Evolutionary conservation across 2,113 vertebrate genomes (phyloP).

Genomic region (Steatornis caripensis): DNA sequence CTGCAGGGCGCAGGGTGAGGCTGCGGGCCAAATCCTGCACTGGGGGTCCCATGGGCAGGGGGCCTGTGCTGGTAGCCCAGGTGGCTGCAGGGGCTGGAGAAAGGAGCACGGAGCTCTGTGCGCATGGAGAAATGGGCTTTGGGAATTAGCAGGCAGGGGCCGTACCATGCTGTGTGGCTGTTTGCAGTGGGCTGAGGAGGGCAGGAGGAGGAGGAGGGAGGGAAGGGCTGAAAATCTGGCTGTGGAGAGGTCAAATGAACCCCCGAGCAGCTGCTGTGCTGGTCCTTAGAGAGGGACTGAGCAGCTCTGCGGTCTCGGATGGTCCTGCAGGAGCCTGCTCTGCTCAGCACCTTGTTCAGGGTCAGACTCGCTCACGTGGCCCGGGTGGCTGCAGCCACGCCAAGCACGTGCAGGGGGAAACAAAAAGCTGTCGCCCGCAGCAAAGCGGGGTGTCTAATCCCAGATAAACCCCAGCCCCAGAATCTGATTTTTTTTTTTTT

Average conservation of each 20-base stretch:
- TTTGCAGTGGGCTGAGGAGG: background rate
- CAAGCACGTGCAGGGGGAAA: fast-evolving
- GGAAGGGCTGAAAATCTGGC: background rate
- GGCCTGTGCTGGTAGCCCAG: no score
- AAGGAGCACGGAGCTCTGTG: no score
- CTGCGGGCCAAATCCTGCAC: no score
- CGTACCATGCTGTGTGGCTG: fast-evolving
- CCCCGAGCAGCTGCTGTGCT: background rate
- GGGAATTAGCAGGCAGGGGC: background rate
- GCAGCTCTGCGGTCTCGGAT: background rate
- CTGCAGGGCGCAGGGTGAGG: no score
- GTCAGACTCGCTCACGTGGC: no score
- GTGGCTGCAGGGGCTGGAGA: no score
- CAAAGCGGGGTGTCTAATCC: background rate
- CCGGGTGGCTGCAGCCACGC: fast-evolving
- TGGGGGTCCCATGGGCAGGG: no score
- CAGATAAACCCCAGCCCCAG: background rate
- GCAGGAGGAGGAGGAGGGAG: background rate
- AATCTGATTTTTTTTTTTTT: background rate
- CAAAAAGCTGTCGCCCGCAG: fast-evolving
- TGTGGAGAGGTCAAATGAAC: background rate
- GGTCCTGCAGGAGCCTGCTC: background rate
- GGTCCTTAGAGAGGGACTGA: background rate
- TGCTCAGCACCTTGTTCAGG: background rate
- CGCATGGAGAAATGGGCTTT: background rate